A percentile compares a stretch with the other conserved stretches of the same genome.
Conservation (phyloP, 2,113 vertebrate species). For the Catharus bicknelli region DNA sequence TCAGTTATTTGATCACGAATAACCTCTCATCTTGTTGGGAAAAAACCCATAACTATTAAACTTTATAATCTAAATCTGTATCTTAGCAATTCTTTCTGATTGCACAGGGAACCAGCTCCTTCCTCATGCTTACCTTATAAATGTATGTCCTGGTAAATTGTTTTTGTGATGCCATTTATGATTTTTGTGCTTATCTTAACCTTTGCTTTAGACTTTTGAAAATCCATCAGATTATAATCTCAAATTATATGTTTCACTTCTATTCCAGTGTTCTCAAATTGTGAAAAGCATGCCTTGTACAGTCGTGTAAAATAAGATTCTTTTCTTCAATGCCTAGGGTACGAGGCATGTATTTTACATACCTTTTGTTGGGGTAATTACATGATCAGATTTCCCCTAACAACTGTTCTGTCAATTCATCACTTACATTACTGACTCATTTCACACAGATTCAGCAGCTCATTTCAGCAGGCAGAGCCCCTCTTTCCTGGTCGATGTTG, state of each 20-base stretch:
- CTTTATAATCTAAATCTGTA: background rate
- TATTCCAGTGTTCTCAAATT: background rate
- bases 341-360: background rate
- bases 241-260: background rate
- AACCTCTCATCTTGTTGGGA: background rate
- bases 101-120: background rate
- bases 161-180: background rate
- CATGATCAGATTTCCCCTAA: background rate
- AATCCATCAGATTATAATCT: background rate
- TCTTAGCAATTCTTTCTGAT: background rate
- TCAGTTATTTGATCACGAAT: background rate
- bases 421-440: background rate
- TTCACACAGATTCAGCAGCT: background rate
- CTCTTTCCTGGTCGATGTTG: background rate
- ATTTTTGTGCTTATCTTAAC: background rate
- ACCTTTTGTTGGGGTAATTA: background rate
- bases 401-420: background rate
- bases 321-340: background rate
- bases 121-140: background rate
- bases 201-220: background rate
- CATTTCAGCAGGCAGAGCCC: background rate
- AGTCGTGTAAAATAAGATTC: background rate
- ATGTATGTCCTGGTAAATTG: background rate
- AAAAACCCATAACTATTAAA: background rate
- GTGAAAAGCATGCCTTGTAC: background rate